Evolutionary conservation across 2,888 invertebrate species (phyloP), one percentile per base, ranked within the genome.

Genomic region (Caradrina kadenii): DNA sequence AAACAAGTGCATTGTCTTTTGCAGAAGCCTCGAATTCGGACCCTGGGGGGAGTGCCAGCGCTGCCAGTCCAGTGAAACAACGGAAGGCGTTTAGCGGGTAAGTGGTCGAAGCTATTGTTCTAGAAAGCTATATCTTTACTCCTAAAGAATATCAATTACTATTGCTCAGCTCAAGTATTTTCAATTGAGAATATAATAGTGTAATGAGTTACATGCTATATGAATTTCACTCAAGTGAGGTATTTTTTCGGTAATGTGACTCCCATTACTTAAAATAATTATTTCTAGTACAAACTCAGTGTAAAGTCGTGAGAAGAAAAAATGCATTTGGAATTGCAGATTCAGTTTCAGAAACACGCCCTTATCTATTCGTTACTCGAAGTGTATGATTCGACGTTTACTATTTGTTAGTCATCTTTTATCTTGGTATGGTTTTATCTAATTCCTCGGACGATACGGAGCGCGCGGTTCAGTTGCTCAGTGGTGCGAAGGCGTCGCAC

Each of bases 61-160:
- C 97, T 59, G 98, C 98, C 85, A 98, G 98, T 69, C 98, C 98
- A 31, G 98, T 98, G 63, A 98, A 98, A 90, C 98, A 98, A 90
- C 96, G 98, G 73, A 97, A 98, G 81, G 98, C 97, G 60, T 98
- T 98, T 87, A 98, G 98, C 90, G 97, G 98, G 98, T 98, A 94
- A 98, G 98, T 97, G 6, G 50, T 63, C 60, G 26, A 19, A 66
- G 54, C 48, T 35, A 60, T 62, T 63, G 0, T 19, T 50, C 0
- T 35, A 11, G n/a, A 0, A 1, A 45, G 10, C 7, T n/a, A n/a
- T 49, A 19, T 49, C n/a, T 49, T 19, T 1, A 49, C 13, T 39
- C 35, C 35, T 11, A 11, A 39, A 13, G 39, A 39, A 39, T 39
- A 13, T 39, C 39, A 39, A 8, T 11, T 3, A 39, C 2, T 2